Percentiles rank a stretch among this genome's conserved stretches.
These are phyloP conservation scores for Actenoides lindsayi DNA, from an alignment of 2,113 vertebrate genomes.

Conservation along the genomic window DNA sequence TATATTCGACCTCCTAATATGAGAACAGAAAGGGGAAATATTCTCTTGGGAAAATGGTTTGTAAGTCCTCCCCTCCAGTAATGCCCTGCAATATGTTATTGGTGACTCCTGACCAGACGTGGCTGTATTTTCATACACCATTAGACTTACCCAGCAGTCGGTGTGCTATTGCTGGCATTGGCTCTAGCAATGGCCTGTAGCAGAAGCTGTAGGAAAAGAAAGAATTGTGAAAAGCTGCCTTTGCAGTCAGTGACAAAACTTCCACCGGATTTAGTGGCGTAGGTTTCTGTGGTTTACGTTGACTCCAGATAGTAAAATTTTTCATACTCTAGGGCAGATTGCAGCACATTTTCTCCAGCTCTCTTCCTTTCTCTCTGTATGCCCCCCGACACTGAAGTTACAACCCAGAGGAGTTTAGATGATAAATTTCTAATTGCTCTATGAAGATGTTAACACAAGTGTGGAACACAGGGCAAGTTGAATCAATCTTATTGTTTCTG, in stretches of 20 bases:
- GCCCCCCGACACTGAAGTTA: not conserved
- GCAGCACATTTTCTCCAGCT: not conserved
- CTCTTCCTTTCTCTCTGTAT: not conserved
- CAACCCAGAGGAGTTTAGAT: fast-evolving
- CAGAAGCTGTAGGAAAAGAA: not conserved
- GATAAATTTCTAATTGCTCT: not conserved
- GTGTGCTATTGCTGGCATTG: not conserved
- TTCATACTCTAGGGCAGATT: not conserved
- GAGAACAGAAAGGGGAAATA: not conserved
- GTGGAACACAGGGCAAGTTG: not conserved
- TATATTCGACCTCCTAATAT: not conserved
- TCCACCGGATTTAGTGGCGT: not conserved
- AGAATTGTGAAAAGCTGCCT: not conserved
- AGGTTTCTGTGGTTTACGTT: not conserved
- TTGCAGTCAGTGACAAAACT: not conserved
- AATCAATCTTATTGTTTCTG: not conserved
- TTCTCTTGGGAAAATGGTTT: not conserved
- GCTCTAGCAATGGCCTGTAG: not conserved
- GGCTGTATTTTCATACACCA: not conserved
- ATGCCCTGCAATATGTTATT: not conserved
- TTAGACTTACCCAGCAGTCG: not conserved
- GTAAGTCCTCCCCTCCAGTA: not conserved
- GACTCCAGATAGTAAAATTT: not conserved
- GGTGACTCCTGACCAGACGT: not conserved
- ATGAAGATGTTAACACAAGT: not conserved